Evolutionary conservation across 1,140 invertebrate species (phyloP), one percentile per base, ranked within the genome.

Genomic region (Eumeta japonica): DNA sequence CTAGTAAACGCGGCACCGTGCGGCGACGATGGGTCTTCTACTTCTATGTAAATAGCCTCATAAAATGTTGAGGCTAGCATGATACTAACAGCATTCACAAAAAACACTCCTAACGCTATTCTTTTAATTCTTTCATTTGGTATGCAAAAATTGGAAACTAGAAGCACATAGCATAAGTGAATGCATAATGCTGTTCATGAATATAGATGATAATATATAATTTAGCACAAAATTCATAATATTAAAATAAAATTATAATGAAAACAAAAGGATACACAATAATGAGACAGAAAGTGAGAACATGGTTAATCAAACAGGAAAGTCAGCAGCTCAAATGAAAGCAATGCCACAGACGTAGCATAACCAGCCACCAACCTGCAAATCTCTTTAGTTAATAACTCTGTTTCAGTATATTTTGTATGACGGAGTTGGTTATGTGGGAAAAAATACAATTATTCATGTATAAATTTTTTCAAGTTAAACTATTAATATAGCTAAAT

Each of bases 291-390:
- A 74, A 13, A 75, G 58, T 52, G 79, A 77, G 68, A 84, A 85
- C 81, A 85, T 84, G 24, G 83, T 82, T 52, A 85, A 67, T 51
- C 83, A 38, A 75, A 72, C 43, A 85, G 62, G 62, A 85, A 86
- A 36, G 77, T 78, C 32, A 80, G 58, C 39, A 82, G 59, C 62
- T 86, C 83, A 55, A 84, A 48, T 37, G 70, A 56, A 46, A 83
- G 77, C 19, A 85, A 64, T 29, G 63, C 78, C 36, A 84, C 46
- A 10, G 80, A 73, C 13, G 75, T 49, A 39, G 65, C 66, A 40
- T 78, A 67, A 31, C 77, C 79, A 32, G 68, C 63, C 37, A 76
- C 53, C 55, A 81, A 70, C 58, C 80, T 82, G 73, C 38, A 70
- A 74, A 48, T 39, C 55, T 53, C n/a, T n/a, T n/a, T n/a, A n/a